A percentile compares a stretch with the other conserved stretches of the same genome.
phyloP scores from a whole-genome alignment of 2,113 vertebrate genomes.

The Notiomystis cincta region DNA sequence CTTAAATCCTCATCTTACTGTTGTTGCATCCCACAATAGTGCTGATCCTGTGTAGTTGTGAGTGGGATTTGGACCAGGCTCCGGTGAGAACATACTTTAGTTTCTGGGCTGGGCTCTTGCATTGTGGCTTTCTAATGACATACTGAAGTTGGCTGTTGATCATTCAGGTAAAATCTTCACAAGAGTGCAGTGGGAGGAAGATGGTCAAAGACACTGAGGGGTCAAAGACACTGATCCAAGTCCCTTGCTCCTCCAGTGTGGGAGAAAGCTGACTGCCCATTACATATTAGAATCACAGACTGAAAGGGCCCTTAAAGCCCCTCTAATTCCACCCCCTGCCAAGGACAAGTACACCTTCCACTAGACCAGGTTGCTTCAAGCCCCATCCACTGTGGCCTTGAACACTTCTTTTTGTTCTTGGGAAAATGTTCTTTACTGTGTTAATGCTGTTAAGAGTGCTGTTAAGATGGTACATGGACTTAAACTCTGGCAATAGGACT shows the following conservation, averaged over 20 bases:
- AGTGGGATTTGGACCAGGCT: rapidly evolving
- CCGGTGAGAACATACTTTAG: not conserved
- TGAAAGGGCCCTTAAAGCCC: not conserved
- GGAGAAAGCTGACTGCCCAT: not conserved
- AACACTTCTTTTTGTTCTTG: not conserved
- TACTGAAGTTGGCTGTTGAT: not conserved
- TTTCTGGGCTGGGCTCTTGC: not conserved
- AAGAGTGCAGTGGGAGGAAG: not conserved
- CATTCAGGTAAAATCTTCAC: not conserved
- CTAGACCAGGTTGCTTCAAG: not conserved
- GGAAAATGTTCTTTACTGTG: not conserved
- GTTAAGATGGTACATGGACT: not conserved
- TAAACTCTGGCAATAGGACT: not conserved
- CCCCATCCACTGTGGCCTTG: not conserved
- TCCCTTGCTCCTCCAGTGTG: not conserved
- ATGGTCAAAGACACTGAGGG: not conserved
- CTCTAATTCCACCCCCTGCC: not conserved
- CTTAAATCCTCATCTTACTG: not conserved
- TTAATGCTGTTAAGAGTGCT: not conserved
- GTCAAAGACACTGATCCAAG: not conserved
- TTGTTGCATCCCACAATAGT: not conserved
- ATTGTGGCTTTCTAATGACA: not conserved
- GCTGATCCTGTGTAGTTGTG: rapidly evolving
- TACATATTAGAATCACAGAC: rapidly evolving
- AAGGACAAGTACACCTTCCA: not conserved